Evolutionary conservation across 2,888 invertebrate species (phyloP).

Genomic region (Linnaemya tessellans): DNA sequence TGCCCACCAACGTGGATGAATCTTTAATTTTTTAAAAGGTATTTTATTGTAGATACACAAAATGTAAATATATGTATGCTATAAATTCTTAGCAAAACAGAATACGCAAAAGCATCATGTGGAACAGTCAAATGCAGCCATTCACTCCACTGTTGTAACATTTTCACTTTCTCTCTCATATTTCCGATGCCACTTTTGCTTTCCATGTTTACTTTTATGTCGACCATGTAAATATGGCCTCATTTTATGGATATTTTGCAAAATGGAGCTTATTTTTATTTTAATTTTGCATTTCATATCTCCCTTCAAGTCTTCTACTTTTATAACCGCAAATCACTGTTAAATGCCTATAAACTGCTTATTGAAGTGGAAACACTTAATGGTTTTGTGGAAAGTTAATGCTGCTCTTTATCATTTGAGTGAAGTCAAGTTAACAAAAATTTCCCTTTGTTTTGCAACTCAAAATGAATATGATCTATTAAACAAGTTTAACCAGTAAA

Average conservation of each 20-base stretch:
- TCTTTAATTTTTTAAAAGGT: no score
- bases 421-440: slow-evolving; percentile 34
- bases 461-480: slow-evolving; percentile 45
- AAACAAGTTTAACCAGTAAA: slow-evolving; percentile 59
- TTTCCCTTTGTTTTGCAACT: slow-evolving; percentile 34
- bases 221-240: slow-evolving; percentile 9
- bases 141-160: slow-evolving; percentile 24
- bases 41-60: no score
- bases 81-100: no score
- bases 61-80: no score
- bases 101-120: no score
- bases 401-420: slow-evolving; percentile 17
- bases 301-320: neutral
- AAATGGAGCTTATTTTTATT: slow-evolving; percentile 21
- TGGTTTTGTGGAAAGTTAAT: slow-evolving; percentile 78
- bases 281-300: slow-evolving; percentile 10
- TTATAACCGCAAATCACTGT: slow-evolving; percentile 39
- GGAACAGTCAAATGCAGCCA: neutral
- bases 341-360: slow-evolving; percentile 75
- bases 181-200: slow-evolving; percentile 4
- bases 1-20: no score
- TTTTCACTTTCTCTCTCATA: slow-evolving; percentile 4
- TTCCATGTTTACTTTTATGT: slow-evolving; percentile 5
- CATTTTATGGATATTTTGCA: slow-evolving; percentile 44
- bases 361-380: slow-evolving; percentile 82